Conservation (phyloP, 2,888 invertebrate genomes). For the Oscheius myriophilus region DNA sequence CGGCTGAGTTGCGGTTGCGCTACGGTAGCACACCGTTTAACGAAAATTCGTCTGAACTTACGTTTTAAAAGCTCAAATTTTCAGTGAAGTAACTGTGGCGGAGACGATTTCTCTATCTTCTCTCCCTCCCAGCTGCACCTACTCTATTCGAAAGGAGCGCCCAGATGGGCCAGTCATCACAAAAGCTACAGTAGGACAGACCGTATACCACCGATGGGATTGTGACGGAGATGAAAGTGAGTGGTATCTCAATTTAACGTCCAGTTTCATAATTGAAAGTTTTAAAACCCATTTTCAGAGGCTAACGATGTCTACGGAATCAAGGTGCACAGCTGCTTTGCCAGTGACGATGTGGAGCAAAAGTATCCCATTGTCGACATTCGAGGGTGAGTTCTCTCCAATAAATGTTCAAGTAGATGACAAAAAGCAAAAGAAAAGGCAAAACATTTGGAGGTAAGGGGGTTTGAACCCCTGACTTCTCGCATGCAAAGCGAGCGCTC, state of each 20-base stretch:
- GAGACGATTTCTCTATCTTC: constrained; percentile 62
- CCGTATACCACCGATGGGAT: constrained; percentile 68
- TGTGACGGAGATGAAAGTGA: constrained; percentile 61
- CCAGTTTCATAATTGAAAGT: neutral
- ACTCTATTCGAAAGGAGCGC: constrained; percentile 61
- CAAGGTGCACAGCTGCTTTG: constrained; percentile 63
- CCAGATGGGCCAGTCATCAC: constrained; percentile 60
- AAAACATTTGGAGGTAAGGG: constrained; percentile 53
- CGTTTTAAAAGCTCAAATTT: neutral
- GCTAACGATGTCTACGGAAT: constrained; percentile 62
- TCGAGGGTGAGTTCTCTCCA: constrained; percentile 41
- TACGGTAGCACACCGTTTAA: too few relatives aligned
- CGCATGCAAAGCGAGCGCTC: constrained; percentile 63
- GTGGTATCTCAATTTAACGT: too few relatives aligned
- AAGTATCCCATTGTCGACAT: constrained; percentile 57
- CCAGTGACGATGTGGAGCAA: constrained; percentile 57
- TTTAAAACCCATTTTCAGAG: constrained; percentile 38
- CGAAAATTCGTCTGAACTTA: too few relatives aligned
- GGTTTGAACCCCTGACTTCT: constrained; percentile 58
- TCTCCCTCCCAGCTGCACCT: constrained; percentile 64
- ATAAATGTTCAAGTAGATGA: neutral
- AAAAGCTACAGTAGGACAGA: constrained; percentile 63
- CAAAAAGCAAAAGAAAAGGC: constrained; percentile 16
- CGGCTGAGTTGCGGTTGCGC: too few relatives aligned
- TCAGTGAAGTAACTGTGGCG: constrained; percentile 49